phyloP scores from a whole-genome alignment of 2,113 vertebrate species.

The Oreochromis niloticus region DNA sequence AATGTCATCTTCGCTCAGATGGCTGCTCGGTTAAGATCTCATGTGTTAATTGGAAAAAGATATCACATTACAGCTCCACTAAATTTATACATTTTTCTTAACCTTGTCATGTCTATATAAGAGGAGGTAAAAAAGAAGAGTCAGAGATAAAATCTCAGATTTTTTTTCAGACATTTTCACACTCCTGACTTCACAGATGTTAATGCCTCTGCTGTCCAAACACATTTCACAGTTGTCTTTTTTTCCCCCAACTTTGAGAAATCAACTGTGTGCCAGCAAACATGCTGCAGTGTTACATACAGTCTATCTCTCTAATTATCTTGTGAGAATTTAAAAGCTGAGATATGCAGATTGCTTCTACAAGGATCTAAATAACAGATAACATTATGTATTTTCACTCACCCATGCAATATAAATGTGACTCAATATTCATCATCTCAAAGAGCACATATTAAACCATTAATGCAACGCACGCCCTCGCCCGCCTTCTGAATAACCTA shows the following conservation, averaged over 20 bases:
- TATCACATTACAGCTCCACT: neutral
- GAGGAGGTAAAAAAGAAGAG: neutral
- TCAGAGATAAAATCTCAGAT: neutral
- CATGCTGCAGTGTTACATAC: neutral
- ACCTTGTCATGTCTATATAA: conserved; percentile 15
- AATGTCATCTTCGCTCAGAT: neutral
- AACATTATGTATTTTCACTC: conserved; percentile 18
- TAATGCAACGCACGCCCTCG: conserved; percentile 23
- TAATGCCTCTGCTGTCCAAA: conserved; percentile 21
- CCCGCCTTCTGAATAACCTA: conserved; percentile 44
- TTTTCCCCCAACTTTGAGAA: neutral
- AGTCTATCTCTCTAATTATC: conserved; percentile 7
- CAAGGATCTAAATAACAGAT: neutral
- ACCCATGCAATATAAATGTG: conserved; percentile 21
- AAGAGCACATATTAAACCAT: conserved; percentile 46
- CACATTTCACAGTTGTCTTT: neutral
- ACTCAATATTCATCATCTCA: conserved; percentile 39
- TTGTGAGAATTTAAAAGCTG: conserved; percentile 6
- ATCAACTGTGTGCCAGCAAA: conserved; percentile 33
- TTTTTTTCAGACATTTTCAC: neutral
- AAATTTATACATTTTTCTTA: conserved; percentile 14
- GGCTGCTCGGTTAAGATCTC: conserved; percentile 14
- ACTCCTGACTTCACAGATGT: conserved; percentile 12
- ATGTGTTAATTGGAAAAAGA: neutral
- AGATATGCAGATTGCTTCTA: conserved; percentile 13